phyloP scores from a whole-genome alignment of 2,888 invertebrate genomes.

The Atherix ibis region DNA sequence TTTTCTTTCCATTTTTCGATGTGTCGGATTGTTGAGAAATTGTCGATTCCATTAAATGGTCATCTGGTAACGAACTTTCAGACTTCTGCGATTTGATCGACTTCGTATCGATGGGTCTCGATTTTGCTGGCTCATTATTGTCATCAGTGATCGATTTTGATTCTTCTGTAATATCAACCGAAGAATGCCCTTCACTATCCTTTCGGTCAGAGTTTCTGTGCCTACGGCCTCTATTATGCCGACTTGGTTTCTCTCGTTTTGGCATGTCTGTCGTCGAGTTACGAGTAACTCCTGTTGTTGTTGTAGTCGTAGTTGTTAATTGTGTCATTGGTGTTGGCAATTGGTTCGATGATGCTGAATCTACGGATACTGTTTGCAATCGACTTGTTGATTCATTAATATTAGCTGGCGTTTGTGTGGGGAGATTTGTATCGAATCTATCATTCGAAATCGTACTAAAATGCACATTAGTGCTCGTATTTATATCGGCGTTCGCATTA shows the following conservation, averaged over 20 bases:
- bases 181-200: too few relatives aligned
- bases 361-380: background rate
- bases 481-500: constrained; percentile 6
- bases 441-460: constrained; percentile 13
- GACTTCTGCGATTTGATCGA: too few relatives aligned
- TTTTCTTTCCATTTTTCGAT: too few relatives aligned
- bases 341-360: constrained; percentile 5
- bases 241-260: constrained; percentile 17
- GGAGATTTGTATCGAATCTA: constrained; percentile 9
- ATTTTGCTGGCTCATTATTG: too few relatives aligned
- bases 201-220: too few relatives aligned
- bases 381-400: background rate
- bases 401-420: too few relatives aligned
- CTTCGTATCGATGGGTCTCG: too few relatives aligned
- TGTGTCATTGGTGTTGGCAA: constrained; percentile 6
- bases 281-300: constrained; percentile 5
- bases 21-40: too few relatives aligned
- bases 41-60: too few relatives aligned
- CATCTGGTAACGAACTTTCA: too few relatives aligned
- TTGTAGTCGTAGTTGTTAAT: constrained; percentile 8
- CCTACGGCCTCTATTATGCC: constrained; percentile 21
- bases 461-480: constrained; percentile 8
- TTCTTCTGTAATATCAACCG: too few relatives aligned
- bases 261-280: background rate
- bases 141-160: too few relatives aligned